Evolutionary conservation across 1,140 invertebrate genomes (phyloP), one percentile per base, ranked within the genome.

Genomic region (Drosophila orena): DNA sequence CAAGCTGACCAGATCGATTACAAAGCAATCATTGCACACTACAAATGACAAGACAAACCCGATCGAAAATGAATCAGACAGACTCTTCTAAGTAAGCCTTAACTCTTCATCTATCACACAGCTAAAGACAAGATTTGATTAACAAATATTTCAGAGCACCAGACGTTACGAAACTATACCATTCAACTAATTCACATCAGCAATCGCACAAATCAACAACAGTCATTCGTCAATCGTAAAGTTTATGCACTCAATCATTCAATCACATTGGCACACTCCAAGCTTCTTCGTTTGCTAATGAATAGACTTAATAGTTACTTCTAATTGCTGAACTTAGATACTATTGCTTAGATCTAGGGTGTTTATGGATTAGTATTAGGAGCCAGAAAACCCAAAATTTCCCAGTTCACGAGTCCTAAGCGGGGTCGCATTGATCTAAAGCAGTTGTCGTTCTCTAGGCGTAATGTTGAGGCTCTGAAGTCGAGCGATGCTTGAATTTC

Each of bases 401-500:
- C 24, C n/a, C 24, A 11, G 4, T 15, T 15, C 15, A 43, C 43
- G 30, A 11, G 24, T 35, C 15, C 59, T 52, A 68, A 56, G 66
- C 52, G 66, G 66, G 64, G 20, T 56, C 46, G 64, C 64, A 49
- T 70, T 68, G 50, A 47, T 70, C 66, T 56, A 70, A 70, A 57
- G 22, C 53, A 38, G 77, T 46, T 73, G 69, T 66, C 37, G 20
- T 56, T 80, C 71, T 71, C 77, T 80, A 80, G 77, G 64, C 64
- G 78, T 80, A 80, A 80, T 80, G 77, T 49, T 80, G 71, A 70
- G 77, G 77, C 77, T 75, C 77, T 80, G 62, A 79, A 80, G 77
- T 80, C 77, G 77, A 80, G 77, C 77, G 34, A 75, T 59, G 77
- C 62, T 65, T 75, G 12, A 80, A 70, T 60, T 68, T 74, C 77